A percentile compares a stretch with the other conserved stretches of the same genome.
Evolutionary conservation across 1,140 invertebrate genomes (phyloP).

Genomic region (Aphidius ervi): DNA sequence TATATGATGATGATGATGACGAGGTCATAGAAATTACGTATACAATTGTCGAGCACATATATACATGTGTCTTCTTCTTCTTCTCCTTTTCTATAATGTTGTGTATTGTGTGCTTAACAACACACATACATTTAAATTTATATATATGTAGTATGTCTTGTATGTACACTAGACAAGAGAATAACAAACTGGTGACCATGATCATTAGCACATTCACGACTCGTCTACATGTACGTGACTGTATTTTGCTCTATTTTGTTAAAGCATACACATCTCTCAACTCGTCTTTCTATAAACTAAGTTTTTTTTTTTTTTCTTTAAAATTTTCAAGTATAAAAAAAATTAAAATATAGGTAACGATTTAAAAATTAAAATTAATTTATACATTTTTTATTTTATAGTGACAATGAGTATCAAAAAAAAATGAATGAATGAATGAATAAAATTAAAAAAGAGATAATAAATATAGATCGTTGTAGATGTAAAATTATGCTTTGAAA

Average conservation of each 20-base stretch:
- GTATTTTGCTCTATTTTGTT: conserved; percentile 3
- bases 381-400: too few relatives aligned
- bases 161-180: not conserved
- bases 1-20: too few relatives aligned
- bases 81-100: too few relatives aligned
- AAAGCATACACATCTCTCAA: not conserved
- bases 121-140: too few relatives aligned
- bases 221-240: conserved; percentile 7
- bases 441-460: not conserved
- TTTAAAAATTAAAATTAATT: too few relatives aligned
- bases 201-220: conserved; percentile 9
- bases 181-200: conserved; percentile 8
- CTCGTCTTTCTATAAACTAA: not conserved
- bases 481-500: not conserved
- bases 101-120: too few relatives aligned
- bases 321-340: not conserved
- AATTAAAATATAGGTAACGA: too few relatives aligned
- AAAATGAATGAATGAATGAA: not conserved
- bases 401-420: too few relatives aligned
- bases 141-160: too few relatives aligned
- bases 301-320: not conserved
- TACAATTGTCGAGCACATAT: too few relatives aligned
- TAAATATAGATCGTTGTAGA: not conserved
- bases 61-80: too few relatives aligned
- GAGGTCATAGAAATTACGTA: too few relatives aligned